Evolutionary conservation across 1,140 invertebrate genomes (phyloP).

Genomic region (Drosophila tsacasi): DNA sequence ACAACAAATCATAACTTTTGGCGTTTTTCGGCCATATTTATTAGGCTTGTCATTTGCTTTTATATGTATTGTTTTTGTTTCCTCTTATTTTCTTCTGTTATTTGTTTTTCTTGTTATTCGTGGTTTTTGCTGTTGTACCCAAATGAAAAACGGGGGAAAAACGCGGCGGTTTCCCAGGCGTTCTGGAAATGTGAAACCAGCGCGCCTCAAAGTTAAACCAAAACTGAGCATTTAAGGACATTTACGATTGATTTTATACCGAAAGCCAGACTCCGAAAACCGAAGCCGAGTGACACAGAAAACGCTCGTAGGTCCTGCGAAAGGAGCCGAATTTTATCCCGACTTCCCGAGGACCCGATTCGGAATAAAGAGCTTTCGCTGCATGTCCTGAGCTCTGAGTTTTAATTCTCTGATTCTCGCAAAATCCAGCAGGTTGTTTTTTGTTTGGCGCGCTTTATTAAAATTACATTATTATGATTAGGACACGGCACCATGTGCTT

Average conservation of each 20-base stretch:
- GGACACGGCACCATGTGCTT: slow-evolving; percentile 40
- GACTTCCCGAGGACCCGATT: slow-evolving; percentile 31
- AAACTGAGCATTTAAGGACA: slow-evolving; percentile 83
- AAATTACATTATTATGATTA: slow-evolving; percentile 49
- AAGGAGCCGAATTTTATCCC: slow-evolving; percentile 28
- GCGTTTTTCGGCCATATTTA: slow-evolving; percentile 37
- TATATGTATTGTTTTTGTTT: slow-evolving; percentile 24
- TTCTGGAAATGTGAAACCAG: slow-evolving; percentile 55
- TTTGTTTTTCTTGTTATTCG: slow-evolving; percentile 36
- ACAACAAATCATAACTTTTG: slow-evolving; percentile 42
- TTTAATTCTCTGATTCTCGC: background rate
- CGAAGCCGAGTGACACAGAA: slow-evolving; percentile 67
- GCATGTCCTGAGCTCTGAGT: slow-evolving; percentile 5
- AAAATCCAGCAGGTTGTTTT: slow-evolving; percentile 76
- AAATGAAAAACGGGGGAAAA: slow-evolving; percentile 54
- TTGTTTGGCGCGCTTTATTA: slow-evolving; percentile 64
- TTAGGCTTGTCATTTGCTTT: slow-evolving; percentile 42
- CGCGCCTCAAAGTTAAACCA: slow-evolving; percentile 72
- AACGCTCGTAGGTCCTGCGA: slow-evolving; percentile 36
- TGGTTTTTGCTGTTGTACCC: slow-evolving; percentile 46
- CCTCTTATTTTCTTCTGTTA: slow-evolving; percentile 9
- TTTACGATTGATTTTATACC: slow-evolving; percentile 85
- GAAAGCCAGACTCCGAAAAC: slow-evolving; percentile 57
- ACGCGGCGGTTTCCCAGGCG: slow-evolving; percentile 42
- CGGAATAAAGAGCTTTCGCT: slow-evolving; percentile 58